A percentile compares a stretch with the other conserved stretches of the same genome.
Evolutionary conservation across 2,888 invertebrate species (phyloP).

Genomic region (Phanerotoma sp.): DNA sequence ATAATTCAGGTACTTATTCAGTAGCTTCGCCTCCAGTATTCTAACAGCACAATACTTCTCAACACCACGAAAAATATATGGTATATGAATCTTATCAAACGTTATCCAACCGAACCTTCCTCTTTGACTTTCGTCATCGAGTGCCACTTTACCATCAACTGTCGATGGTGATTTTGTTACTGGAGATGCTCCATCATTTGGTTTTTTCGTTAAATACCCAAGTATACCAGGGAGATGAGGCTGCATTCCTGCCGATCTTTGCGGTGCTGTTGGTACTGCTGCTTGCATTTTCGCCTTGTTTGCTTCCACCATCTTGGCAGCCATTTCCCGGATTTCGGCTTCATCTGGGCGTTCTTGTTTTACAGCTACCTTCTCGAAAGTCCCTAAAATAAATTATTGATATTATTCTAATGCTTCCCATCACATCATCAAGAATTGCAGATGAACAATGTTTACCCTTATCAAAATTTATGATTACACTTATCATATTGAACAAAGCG

Average conservation of each 20-base stretch:
- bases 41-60: conserved; percentile 92
- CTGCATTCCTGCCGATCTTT: conserved; percentile 34
- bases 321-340: conserved; percentile 83
- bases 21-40: conserved; percentile 88
- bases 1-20: conserved; percentile 86
- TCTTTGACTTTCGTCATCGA: conserved; percentile 75
- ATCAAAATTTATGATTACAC: too few relatives aligned
- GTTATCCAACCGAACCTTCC: conserved; percentile 91
- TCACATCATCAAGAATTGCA: too few relatives aligned
- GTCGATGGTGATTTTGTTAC: conserved; percentile 38
- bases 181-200: conserved; percentile 35
- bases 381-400: conserved; percentile 33
- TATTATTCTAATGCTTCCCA: too few relatives aligned
- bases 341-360: conserved; percentile 81
- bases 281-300: conserved; percentile 70
- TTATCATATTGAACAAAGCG: too few relatives aligned
- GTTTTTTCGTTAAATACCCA: conserved; percentile 54
- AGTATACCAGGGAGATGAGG: conserved; percentile 53
- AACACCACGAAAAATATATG: conserved; percentile 80
- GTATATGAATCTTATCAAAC: conserved; percentile 82
- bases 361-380: conserved; percentile 60
- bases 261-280: conserved; percentile 37
- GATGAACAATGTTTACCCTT: too few relatives aligned
- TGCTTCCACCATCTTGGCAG: conserved; percentile 83
- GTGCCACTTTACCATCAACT: conserved; percentile 60